Evolutionary conservation across 2,797 vertebrate species (phyloP).

Genomic region (Cossypha dichroa): DNA sequence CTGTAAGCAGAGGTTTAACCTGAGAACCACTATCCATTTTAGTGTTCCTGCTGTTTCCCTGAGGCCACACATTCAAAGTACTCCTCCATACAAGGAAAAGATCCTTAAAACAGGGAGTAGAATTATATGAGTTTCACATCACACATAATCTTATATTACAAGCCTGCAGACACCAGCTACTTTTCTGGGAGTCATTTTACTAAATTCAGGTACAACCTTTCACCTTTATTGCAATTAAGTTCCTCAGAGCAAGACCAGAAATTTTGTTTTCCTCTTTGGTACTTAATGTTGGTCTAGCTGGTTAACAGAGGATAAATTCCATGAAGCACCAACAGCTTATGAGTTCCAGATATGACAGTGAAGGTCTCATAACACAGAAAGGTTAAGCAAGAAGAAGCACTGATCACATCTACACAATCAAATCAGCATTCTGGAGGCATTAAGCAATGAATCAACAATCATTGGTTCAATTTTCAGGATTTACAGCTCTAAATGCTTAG

Average conservation of each 20-base stretch:
- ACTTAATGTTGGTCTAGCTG: not conserved
- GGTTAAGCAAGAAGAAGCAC: not conserved
- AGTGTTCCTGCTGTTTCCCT: not conserved
- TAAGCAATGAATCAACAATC: not conserved
- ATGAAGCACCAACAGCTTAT: not conserved
- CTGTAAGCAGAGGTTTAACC: not conserved
- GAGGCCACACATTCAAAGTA: accelerated
- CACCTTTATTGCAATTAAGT: not conserved
- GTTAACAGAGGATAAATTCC: not conserved
- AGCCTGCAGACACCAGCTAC: not conserved
- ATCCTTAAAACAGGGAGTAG: not conserved
- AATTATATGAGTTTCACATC: not conserved
- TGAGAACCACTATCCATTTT: not conserved
- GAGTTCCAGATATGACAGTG: not conserved
- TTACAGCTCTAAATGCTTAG: not conserved
- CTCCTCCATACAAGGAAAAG: not conserved
- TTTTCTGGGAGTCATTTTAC: not conserved
- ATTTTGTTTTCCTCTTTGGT: not conserved
- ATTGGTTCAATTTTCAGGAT: not conserved
- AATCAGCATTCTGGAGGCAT: not conserved
- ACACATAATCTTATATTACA: not conserved
- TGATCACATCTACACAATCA: not conserved
- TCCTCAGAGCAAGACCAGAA: not conserved
- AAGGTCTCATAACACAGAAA: not conserved
- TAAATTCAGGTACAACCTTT: not conserved